These are phyloP conservation scores for Parelbella ahira DNA, from an alignment of 2,888 invertebrate species.

Conservation along the genomic window DNA sequence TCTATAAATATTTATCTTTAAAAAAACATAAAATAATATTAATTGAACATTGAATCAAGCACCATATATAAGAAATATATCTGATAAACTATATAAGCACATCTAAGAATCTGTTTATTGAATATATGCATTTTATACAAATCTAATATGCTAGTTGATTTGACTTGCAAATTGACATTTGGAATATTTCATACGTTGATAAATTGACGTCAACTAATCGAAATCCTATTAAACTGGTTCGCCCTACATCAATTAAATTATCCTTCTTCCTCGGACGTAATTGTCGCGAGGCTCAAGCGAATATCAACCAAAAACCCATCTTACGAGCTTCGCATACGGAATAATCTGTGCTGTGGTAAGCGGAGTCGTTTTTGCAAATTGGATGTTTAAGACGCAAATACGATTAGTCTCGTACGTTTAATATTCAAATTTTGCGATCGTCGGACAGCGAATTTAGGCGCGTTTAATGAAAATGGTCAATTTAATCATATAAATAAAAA, in stretches of 20 bases:
- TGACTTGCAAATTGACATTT: slow-evolving; percentile 15
- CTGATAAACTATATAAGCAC: not conserved
- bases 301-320: slow-evolving; percentile 22
- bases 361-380: slow-evolving; percentile 19
- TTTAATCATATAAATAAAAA: too few species aligned
- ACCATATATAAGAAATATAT: too few species aligned
- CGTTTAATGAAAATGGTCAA: too few species aligned
- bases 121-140: too few species aligned
- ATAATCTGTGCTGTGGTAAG: not conserved
- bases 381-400: slow-evolving; percentile 38
- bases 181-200: slow-evolving; percentile 29
- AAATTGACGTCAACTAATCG: slow-evolving; percentile 50
- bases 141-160: slow-evolving; percentile 1
- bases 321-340: not conserved
- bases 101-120: too few species aligned
- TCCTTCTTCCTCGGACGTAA: slow-evolving; percentile 22
- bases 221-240: slow-evolving; percentile 48
- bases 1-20: too few species aligned
- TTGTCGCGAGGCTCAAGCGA: slow-evolving; percentile 28
- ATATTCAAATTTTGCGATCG: slow-evolving; percentile 37
- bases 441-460: not conserved
- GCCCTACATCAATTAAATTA: slow-evolving; percentile 47
- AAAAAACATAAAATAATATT: too few species aligned
- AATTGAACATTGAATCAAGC: too few species aligned
- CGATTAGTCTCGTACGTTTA: slow-evolving; percentile 37